Base-by-base conservation (phyloP, 2,113 vertebrate species). In the Heterotilapia buettikoferi region DNA sequence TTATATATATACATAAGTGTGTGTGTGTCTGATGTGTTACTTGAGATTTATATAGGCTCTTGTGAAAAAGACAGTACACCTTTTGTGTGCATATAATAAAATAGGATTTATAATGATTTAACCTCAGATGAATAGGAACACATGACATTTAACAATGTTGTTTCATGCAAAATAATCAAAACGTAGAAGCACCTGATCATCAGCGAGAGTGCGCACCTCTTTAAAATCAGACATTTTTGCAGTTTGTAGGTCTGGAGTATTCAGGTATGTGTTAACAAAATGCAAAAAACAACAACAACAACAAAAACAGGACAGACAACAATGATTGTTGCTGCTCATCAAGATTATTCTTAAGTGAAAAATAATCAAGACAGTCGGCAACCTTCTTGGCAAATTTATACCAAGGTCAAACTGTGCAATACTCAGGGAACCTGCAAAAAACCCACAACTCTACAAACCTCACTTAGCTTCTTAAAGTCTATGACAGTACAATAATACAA, bases 181-280 rank as follows among this genome's bases (percentile, higher is more conserved):
- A 68, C 16, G 66, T n/a, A 3, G 66, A 71, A 71, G 5, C 66
- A 47, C 36, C 24, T 18, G 40, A 47, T 47, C 9, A 73, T 73
- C 21, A 73, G 21, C 1, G 8, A 43, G 66, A 24, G n/a, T 71
- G n/a, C 2, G 0, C 21, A 45, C 38, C 21, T 18, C 33, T 0
- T 21, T 68, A 40, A 68, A 68, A 68, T 3, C 33, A 40, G 63
- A 68, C 3, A 2, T 68, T 68, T 40, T 45, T 26, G 9, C 40
- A 45, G 13, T 0, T 0, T 71, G n/a, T 40, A 24, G 66, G 5
- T 73, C 38, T 73, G 40, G 14, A 73, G 40, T 18, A 0, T 73
- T 18, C 21, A 73, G 21, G 68, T n/a, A 36, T 36, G 9, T 36
- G 7, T 59, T 14, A 36, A 66, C 61, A 36, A 10, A 66, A 36